phyloP scores from a whole-genome alignment of 92 coral and sea anemone species.

The Galaxea fascicularis region DNA sequence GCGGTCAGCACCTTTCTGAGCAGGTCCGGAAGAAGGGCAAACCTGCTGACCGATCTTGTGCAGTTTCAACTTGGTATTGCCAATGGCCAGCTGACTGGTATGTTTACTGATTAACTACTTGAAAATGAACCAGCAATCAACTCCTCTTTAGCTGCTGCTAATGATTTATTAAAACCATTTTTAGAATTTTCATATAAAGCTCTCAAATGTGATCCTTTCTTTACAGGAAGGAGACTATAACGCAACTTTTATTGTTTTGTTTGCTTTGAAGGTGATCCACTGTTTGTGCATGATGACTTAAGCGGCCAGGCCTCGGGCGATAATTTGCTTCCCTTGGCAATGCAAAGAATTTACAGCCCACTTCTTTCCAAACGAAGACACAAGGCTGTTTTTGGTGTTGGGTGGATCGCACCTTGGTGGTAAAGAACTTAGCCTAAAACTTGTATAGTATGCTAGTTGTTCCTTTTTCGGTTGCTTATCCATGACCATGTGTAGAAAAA shows the following conservation, averaged over 20 bases:
- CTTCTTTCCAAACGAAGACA: constrained; percentile 64
- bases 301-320: constrained; percentile 24
- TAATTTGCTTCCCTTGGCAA: constrained; percentile 14
- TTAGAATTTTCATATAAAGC: too few species aligned
- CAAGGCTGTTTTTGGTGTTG: constrained; percentile 75
- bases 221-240: too few species aligned
- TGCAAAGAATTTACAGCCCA: constrained; percentile 71
- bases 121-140: too few species aligned
- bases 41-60: constrained; percentile 64
- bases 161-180: too few species aligned
- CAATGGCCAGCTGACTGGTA: constrained; percentile 72
- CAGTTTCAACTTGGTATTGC: constrained; percentile 75
- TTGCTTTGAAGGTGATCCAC: constrained; percentile 47
- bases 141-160: too few species aligned
- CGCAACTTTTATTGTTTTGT: not conserved
- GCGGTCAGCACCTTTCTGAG: constrained; percentile 72
- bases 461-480: not conserved
- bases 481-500: not conserved
- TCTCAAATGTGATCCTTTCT: too few species aligned
- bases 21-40: constrained; percentile 63
- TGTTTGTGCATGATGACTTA: constrained; percentile 49
- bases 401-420: constrained; percentile 90
- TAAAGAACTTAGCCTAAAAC: constrained; percentile 18
- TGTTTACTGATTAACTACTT: not conserved
- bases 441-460: too few species aligned